Percentiles rank a stretch among this genome's conserved stretches.
These are phyloP conservation scores for Ambastaia sidthimunki DNA, from an alignment of 2,797 vertebrate species.

Conservation along the genomic window DNA sequence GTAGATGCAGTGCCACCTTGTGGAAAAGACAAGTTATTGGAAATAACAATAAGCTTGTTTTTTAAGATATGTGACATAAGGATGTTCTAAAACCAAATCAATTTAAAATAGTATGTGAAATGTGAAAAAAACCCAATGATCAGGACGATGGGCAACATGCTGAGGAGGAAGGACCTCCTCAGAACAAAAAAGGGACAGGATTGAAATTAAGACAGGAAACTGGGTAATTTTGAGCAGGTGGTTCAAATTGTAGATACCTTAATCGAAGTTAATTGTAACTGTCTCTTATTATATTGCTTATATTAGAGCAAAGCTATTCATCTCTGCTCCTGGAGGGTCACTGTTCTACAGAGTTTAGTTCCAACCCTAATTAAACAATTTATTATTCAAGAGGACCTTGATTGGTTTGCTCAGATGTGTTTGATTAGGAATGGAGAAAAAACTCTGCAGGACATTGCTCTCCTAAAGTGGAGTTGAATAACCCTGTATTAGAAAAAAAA, in stretches of 20 bases:
- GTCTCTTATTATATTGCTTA: no score
- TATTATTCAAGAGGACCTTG: no score
- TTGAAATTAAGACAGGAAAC: not conserved
- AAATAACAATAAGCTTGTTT: constrained; percentile 2
- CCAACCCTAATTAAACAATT: no score
- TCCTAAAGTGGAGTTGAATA: no score
- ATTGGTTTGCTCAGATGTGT: no score
- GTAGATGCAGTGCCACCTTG: constrained; percentile 90
- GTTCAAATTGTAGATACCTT: not conserved
- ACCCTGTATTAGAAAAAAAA: not conserved
- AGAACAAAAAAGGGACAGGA: constrained; percentile 8
- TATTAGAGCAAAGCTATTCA: no score
- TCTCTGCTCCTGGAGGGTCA: no score
- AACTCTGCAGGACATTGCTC: no score
- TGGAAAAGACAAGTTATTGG: constrained; percentile 51
- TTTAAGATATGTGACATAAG: no score
- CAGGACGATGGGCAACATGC: constrained; percentile 89
- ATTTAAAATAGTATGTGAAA: not conserved
- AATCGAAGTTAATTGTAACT: not conserved
- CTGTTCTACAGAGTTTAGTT: no score
- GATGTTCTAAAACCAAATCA: not conserved
- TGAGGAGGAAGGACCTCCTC: constrained; percentile 89
- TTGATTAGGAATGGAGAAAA: no score
- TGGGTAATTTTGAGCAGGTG: not conserved
- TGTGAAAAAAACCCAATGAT: constrained; percentile 85